Percentiles rank a stretch among this genome's conserved stretches.
These are phyloP conservation scores for Oenanthe melanoleuca DNA, from an alignment of 2,113 vertebrate species.

Conservation along the genomic window DNA sequence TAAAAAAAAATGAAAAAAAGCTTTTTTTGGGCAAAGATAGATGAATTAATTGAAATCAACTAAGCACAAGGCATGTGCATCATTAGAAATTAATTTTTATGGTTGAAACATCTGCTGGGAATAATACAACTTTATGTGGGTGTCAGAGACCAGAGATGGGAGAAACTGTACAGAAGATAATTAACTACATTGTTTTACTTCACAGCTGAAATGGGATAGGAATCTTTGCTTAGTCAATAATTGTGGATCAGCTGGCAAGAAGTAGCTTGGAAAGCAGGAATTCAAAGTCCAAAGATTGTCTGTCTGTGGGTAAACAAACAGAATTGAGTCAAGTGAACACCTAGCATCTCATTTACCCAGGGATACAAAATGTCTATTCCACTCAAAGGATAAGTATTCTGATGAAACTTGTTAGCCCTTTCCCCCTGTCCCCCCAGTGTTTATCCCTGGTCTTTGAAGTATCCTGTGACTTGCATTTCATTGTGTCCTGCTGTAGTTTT, in stretches of 20 bases:
- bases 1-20: background rate
- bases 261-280: background rate
- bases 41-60: background rate
- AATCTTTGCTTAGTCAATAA: background rate
- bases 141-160: background rate
- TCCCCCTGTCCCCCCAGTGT: rapidly evolving
- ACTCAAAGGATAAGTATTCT: background rate
- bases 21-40: background rate
- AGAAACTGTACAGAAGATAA: background rate
- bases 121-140: background rate
- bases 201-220: background rate
- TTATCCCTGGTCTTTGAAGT: background rate
- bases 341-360: background rate
- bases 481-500: background rate
- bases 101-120: background rate
- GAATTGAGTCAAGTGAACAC: background rate
- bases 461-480: background rate
- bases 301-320: background rate
- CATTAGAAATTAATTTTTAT: background rate
- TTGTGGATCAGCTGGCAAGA: background rate
- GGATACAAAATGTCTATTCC: background rate
- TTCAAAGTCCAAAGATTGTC: background rate
- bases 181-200: background rate
- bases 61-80: background rate
- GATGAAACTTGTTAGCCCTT: background rate